These are phyloP conservation scores for Andrena camellia DNA, from an alignment of 2,888 invertebrate genomes.

Conservation along the genomic window DNA sequence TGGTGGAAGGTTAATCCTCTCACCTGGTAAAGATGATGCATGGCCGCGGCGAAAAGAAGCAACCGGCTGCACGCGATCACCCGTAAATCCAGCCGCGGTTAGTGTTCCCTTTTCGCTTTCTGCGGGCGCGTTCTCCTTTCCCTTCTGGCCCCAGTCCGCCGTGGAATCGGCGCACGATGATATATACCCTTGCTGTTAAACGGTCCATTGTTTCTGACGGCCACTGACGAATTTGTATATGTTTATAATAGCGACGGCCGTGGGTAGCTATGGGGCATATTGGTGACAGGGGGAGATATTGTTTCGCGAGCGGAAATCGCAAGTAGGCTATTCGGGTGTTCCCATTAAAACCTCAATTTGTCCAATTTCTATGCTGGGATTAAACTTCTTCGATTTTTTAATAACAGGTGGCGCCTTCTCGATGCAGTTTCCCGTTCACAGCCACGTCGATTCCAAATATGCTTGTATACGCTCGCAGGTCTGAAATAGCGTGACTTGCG, in stretches of 20 bases:
- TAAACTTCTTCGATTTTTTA: background rate
- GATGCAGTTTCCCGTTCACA: no score
- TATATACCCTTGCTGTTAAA: slow-evolving; percentile 84
- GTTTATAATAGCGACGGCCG: slow-evolving; percentile 83
- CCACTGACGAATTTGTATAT: slow-evolving; percentile 85
- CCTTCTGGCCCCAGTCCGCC: slow-evolving; percentile 36
- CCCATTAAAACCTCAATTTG: slow-evolving; percentile 5
- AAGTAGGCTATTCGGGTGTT: slow-evolving; percentile 7
- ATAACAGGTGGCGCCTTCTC: background rate
- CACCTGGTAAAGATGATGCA: slow-evolving; percentile 65
- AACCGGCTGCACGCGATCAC: slow-evolving; percentile 54
- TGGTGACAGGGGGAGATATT: slow-evolving; percentile 63
- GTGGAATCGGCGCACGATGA: slow-evolving; percentile 80
- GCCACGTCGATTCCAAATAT: no score
- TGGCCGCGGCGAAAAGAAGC: slow-evolving; percentile 34
- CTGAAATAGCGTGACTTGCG: slow-evolving; percentile 59
- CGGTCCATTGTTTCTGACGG: slow-evolving; percentile 84
- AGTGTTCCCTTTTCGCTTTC: slow-evolving; percentile 40
- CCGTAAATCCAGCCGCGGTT: slow-evolving; percentile 64
- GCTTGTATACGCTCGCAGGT: slow-evolving; percentile 24
- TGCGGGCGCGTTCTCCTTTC: slow-evolving; percentile 40
- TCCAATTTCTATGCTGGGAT: background rate
- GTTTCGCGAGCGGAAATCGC: slow-evolving; percentile 46
- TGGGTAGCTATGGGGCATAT: slow-evolving; percentile 64
- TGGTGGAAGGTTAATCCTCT: slow-evolving; percentile 67